Percentiles rank a stretch among this genome's conserved stretches.
Evolutionary conservation across 2,113 vertebrate species (phyloP).

Genomic region (Vanacampus margaritifer): DNA sequence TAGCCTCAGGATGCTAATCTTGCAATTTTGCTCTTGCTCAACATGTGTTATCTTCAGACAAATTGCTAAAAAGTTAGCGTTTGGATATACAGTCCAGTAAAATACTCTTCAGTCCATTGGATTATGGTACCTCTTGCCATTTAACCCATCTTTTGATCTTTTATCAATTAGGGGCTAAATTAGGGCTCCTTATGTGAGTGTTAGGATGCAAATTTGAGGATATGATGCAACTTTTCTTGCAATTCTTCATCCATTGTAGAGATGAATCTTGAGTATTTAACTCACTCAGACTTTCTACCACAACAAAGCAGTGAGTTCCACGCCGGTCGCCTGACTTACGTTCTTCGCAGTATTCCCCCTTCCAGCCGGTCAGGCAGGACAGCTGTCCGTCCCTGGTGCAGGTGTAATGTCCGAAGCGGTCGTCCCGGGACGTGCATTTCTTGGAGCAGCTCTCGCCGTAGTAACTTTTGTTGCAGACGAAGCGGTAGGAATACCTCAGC

Average conservation of each 20-base stretch:
- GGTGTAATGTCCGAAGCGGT: constrained; percentile 93
- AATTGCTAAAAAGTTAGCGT: too few relatives aligned
- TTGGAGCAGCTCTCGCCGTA: constrained; percentile 94
- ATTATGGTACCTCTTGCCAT: neutral
- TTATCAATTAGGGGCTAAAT: neutral
- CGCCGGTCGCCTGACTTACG: constrained; percentile 77
- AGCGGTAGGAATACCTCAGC: constrained; percentile 89
- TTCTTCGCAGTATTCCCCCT: constrained; percentile 90
- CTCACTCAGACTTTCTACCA: neutral
- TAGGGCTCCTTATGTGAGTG: neutral
- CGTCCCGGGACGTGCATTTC: constrained; percentile 88
- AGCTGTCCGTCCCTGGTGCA: constrained; percentile 85
- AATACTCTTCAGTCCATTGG: too few relatives aligned
- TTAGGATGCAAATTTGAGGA: neutral
- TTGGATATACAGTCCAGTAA: too few relatives aligned
- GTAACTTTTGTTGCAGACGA: constrained; percentile 96
- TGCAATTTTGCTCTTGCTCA: neutral
- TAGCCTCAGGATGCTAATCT: neutral
- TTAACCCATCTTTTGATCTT: neutral
- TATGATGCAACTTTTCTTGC: neutral
- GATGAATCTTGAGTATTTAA: neutral
- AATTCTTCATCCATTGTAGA: neutral
- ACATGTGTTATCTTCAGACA: too few relatives aligned
- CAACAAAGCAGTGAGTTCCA: neutral
- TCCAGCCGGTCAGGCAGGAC: constrained; percentile 90